phyloP scores from a whole-genome alignment of 2,113 vertebrate genomes.

The Crotalus horridus region DNA sequence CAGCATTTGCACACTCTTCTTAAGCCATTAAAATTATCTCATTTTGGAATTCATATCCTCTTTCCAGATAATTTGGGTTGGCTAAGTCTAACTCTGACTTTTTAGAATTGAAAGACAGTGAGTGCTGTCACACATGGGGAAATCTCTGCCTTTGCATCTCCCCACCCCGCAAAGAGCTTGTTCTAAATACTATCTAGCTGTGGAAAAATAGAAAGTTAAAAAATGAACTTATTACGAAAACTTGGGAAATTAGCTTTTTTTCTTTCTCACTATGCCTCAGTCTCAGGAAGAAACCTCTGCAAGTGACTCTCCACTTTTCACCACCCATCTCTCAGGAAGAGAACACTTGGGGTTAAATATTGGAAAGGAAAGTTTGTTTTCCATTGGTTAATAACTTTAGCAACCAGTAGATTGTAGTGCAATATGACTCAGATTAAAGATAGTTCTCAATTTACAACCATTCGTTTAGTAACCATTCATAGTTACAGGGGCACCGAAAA shows the following conservation, averaged over 20 bases:
- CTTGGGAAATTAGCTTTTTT: not conserved
- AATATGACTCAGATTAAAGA: not conserved
- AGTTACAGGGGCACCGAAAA: not conserved
- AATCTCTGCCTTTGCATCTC: not conserved
- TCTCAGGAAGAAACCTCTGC: not conserved
- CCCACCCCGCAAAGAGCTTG: not conserved
- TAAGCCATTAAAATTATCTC: not conserved
- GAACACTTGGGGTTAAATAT: not conserved
- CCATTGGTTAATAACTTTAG: not conserved
- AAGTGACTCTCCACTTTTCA: not conserved
- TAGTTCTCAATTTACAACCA: not conserved
- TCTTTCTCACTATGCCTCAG: not conserved
- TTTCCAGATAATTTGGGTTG: not conserved
- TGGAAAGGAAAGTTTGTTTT: not conserved
- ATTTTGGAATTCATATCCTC: not conserved
- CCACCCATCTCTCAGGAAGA: not conserved
- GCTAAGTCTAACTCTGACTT: not conserved
- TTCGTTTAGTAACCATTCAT: not conserved
- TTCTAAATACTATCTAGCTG: not conserved
- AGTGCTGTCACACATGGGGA: not conserved
- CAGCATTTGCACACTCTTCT: not conserved
- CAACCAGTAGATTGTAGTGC: not conserved
- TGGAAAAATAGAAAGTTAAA: not conserved
- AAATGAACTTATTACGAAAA: not conserved
- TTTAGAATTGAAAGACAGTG: not conserved